Evolutionary conservation across 2,113 vertebrate genomes (phyloP), one percentile per base, ranked within the genome.

Genomic region (Sardina pilchardus): DNA sequence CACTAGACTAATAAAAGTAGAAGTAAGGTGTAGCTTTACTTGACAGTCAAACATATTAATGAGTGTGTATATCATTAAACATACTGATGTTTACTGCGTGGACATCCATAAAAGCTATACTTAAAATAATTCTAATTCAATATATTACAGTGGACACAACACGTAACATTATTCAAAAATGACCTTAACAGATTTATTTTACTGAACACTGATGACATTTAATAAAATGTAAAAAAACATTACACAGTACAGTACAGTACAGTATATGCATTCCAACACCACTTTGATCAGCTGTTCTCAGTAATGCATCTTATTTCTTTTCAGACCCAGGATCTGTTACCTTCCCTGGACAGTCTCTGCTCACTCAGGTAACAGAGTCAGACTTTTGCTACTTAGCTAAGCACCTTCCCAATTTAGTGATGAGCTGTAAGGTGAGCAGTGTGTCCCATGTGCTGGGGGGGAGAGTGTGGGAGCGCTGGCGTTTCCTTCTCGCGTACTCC

Each of bases 391-490:
- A 24, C 85, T 39, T 43, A 88, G 89, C 88, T 88, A 42, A 19
- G 87, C 86, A 88, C 86, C 87, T 91, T 92, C 84, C 91, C 92
- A 94, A 94, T 94, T 93, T 92, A 91, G 90, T 93, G 92, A 95
- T 94, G 93, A 94, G 91, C 93, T 94, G 94, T 94, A 95, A 95
- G 91, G 88, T 89, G 92, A 94, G 93, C 93, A 89, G 91, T 83
- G 81, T 92, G 90, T 87, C 90, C 45, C 67, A n/a, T 80, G 47
- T 8, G 84, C 87, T 86, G 85, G 85, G 83, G 85, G 83, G 87
- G 86, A 45, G 42, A 86, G 89, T 91, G 89, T 90, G 91, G 87
- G 92, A 93, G 92, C 91, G 71, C 91, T 90, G 89, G 92, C 93
- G 91, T 94, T 93, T 94, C 92, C 91, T 93, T 93, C 91, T 92